Evolutionary conservation across 2,888 invertebrate species (phyloP), one percentile per base, ranked within the genome.

Genomic region (Allolobophora icterica): DNA sequence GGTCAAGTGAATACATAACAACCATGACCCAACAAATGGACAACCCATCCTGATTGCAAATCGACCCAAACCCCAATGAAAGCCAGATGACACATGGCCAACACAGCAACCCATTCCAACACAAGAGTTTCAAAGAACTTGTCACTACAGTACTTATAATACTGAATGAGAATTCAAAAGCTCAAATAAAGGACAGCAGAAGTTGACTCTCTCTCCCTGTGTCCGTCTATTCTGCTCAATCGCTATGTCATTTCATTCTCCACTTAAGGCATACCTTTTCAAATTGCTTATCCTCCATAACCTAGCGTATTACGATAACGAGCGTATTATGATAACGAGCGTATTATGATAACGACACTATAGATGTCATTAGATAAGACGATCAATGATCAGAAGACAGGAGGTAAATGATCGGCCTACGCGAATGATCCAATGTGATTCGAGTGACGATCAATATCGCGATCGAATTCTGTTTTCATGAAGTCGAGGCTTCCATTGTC

Each of bases 401-500:
- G 8, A 89, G 17, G 33, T 1, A 17, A 40, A 40, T 24, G 35
- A 90, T 45, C 24, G n/a, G 4, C 90, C 33, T 45, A 91, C 91
- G 97, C 97, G 95, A 97, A 97, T 35, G 97, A 97, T 91, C 96
- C 96, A 84, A 96, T 96, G 92, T 97, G 96, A 93, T 97, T 96
- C 0, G 97, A 97, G 93, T 96, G 96, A 15, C 96, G 96, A 94
- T 98, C 97, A 6, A 97, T 96, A 93, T 96, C 96, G 42, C 96
- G 95, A 94, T 98, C 98, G 94, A 96, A 97, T 92, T 97, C 96
- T 0, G 97, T 97, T 94, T 97, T 96, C 91, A 97, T 96, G 95
- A 97, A 97, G 95, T 97, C 96, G 89, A 98, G 95, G 90, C 97
- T 97, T 90, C 97, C 97, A 94, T 97, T 97, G 95, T 98, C 97